Evolutionary conservation across 2,888 invertebrate genomes (phyloP).

Genomic region (Timandra comae): DNA sequence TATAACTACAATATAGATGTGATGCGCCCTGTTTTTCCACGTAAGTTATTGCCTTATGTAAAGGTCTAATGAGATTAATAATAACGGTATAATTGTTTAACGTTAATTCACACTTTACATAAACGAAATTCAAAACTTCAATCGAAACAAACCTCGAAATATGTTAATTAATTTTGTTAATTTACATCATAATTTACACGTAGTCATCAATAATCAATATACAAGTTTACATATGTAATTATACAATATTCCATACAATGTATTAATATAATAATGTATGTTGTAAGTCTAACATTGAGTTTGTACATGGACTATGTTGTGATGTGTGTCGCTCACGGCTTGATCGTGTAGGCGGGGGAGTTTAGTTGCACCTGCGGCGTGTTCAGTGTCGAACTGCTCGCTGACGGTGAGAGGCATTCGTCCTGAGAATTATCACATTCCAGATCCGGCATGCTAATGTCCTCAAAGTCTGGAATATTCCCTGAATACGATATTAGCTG

Average conservation of each 20-base stretch:
- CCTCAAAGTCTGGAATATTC: constrained; percentile 74
- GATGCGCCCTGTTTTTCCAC: too few species aligned
- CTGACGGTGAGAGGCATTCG: constrained; percentile 32
- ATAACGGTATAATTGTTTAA: constrained; percentile 4
- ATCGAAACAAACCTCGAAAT: not conserved
- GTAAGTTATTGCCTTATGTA: too few species aligned
- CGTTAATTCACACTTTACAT: too few species aligned
- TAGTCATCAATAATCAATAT: constrained; percentile 7
- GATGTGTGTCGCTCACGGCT: constrained; percentile 40
- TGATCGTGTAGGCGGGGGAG: constrained; percentile 49
- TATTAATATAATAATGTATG: constrained; percentile 1
- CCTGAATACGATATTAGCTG: constrained; percentile 76
- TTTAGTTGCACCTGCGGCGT: constrained; percentile 54
- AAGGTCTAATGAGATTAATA: too few species aligned
- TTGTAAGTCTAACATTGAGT: constrained; percentile 3
- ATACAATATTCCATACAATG: not conserved
- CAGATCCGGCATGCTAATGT: constrained; percentile 61
- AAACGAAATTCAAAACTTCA: too few species aligned
- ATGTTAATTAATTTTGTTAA: constrained; percentile 20
- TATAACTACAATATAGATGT: too few species aligned
- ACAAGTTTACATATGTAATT: constrained; percentile 10
- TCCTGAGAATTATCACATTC: constrained; percentile 54
- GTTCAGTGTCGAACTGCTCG: constrained; percentile 49
- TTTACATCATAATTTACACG: constrained; percentile 16
- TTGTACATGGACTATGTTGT: constrained; percentile 14